Evolutionary conservation across 2,797 vertebrate species (phyloP).

Genomic region (Gallinago stenura): DNA sequence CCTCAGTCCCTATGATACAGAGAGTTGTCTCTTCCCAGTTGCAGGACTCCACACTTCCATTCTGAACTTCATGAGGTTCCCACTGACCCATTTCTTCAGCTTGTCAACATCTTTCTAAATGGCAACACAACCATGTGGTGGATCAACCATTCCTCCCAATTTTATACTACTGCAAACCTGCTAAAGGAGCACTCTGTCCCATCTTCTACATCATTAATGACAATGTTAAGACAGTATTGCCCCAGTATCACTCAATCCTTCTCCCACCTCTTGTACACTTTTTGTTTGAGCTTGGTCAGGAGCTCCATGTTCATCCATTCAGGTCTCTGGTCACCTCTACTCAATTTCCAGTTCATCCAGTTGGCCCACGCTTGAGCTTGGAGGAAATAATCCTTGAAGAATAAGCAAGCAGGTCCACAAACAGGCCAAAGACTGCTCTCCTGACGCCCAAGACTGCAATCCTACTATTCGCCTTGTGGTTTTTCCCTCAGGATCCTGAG

Average conservation of each 20-base stretch:
- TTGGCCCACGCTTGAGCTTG: not conserved
- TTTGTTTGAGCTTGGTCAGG: not conserved
- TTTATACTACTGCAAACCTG: not conserved
- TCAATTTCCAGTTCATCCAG: not conserved
- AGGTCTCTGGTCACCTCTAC: not conserved
- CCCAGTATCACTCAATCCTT: not conserved
- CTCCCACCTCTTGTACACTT: not conserved
- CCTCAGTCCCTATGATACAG: not conserved
- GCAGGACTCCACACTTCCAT: not conserved
- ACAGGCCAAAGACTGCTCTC: not conserved
- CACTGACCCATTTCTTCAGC: not conserved
- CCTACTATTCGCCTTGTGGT: not conserved
- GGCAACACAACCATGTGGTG: not conserved
- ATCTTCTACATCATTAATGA: not conserved
- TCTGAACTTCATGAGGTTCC: not conserved
- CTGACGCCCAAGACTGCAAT: not conserved
- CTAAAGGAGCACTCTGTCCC: not conserved
- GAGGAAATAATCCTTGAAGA: not conserved
- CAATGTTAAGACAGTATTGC: not conserved
- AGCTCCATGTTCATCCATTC: not conserved
- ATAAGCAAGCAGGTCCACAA: not conserved
- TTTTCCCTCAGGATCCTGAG: not conserved
- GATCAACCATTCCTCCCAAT: not conserved
- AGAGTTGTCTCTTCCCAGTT: not conserved
- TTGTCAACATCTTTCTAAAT: not conserved